Evolutionary conservation across 2,888 invertebrate species (phyloP).

Genomic region (Melikaiella ostensackeni): DNA sequence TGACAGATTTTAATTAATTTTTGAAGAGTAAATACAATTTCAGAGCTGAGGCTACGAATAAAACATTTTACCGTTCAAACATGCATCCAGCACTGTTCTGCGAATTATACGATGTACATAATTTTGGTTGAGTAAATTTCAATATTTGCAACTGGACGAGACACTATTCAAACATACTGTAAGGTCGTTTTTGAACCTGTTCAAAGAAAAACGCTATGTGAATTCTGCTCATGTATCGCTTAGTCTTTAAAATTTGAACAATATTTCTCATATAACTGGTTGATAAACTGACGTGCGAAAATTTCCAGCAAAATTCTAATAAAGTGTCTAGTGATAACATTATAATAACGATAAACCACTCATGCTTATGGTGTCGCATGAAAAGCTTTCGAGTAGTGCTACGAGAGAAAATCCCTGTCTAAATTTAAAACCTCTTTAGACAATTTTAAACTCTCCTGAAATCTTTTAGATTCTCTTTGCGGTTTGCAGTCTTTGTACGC

Average conservation of each 20-base stretch:
- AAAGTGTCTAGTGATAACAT: neutral
- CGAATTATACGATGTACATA: neutral
- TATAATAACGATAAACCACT: neutral
- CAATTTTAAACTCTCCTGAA: constrained; percentile 3
- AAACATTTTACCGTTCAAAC: neutral
- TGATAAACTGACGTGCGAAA: neutral
- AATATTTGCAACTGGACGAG: neutral
- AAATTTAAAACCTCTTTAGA: constrained; percentile 14
- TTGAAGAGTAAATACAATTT: too few species aligned
- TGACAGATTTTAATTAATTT: too few species aligned
- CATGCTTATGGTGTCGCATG: neutral
- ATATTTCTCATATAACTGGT: too few species aligned
- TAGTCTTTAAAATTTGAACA: too few species aligned
- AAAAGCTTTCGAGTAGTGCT: neutral
- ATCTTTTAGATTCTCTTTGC: constrained; percentile 25
- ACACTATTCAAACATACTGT: too few species aligned
- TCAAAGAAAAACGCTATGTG: too few species aligned
- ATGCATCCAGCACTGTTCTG: neutral
- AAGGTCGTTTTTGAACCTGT: too few species aligned
- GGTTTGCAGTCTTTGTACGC: neutral
- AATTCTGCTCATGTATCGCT: too few species aligned
- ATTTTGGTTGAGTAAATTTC: constrained; percentile 9
- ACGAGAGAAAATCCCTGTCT: neutral
- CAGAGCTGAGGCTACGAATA: neutral
- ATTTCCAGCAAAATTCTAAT: neutral